These are phyloP conservation scores for Pan paniscus DNA, from an alignment of 2,113 vertebrate species.

Conservation along the genomic window DNA sequence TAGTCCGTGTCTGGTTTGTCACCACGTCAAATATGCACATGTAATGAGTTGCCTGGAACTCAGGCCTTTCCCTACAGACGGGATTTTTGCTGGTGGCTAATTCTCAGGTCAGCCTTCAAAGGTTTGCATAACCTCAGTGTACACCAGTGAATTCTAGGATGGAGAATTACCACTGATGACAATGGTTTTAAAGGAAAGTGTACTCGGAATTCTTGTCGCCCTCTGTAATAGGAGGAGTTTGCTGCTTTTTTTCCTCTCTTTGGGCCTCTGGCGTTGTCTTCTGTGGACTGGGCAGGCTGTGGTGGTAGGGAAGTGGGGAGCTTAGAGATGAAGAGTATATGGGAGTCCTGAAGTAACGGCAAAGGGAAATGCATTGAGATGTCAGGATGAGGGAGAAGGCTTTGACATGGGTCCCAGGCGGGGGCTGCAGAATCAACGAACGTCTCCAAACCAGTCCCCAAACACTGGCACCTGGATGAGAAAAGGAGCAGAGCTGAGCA, in stretches of 20 bases:
- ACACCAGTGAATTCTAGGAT: not conserved
- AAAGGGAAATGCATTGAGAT: not conserved
- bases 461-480: not conserved
- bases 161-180: not conserved
- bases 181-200: not conserved
- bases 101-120: not conserved
- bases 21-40: not conserved
- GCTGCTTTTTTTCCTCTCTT: not conserved
- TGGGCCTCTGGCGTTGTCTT: not conserved
- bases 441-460: not conserved
- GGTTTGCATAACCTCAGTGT: not conserved
- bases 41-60: not conserved
- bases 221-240: not conserved
- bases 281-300: not conserved
- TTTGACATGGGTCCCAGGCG: not conserved
- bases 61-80: not conserved
- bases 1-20: not conserved
- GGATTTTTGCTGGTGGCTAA: not conserved
- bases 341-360: not conserved
- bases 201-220: not conserved
- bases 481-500: not conserved
- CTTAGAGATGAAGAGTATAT: not conserved
- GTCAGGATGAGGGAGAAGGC: not conserved
- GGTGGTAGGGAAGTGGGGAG: not conserved
- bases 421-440: not conserved